Evolutionary conservation across 1,140 invertebrate genomes (phyloP).

Genomic region (Oscheius sp.): DNA sequence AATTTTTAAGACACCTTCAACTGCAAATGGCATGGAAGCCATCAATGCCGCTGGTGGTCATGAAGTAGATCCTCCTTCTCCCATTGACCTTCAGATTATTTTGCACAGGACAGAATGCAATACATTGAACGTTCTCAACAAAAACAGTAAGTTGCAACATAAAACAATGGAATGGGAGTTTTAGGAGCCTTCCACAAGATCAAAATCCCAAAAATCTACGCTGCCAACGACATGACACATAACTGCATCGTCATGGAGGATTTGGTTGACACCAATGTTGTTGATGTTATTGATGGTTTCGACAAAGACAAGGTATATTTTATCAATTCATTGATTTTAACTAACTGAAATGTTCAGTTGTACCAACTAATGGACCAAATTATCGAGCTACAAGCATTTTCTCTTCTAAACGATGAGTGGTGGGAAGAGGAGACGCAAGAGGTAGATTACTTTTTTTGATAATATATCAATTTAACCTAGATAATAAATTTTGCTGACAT

Average conservation of each 20-base stretch:
- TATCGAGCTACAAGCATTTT: no score
- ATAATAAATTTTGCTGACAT: no score
- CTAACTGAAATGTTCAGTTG: no score
- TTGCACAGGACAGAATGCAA: conserved; percentile 23
- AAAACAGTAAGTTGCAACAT: background rate
- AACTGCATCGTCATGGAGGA: conserved; percentile 20
- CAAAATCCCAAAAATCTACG: conserved; percentile 7
- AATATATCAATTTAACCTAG: no score
- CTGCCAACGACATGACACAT: background rate
- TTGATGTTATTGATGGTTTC: conserved; percentile 9
- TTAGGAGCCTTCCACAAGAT: background rate
- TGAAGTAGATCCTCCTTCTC: background rate
- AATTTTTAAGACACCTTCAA: background rate
- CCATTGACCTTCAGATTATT: background rate
- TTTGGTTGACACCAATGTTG: conserved; percentile 15
- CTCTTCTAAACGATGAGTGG: no score
- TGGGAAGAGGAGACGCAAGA: no score
- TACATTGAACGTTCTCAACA: background rate
- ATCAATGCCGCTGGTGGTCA: conserved; percentile 4
- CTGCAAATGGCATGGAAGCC: conserved; percentile 1
- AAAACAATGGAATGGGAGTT: background rate
- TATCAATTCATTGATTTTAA: no score
- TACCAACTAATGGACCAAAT: no score
- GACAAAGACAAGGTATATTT: conserved; percentile 20
- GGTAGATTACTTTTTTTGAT: no score